These are phyloP conservation scores for Melanostigma gelatinosum DNA, from an alignment of 2,113 vertebrate genomes.

Conservation along the genomic window DNA sequence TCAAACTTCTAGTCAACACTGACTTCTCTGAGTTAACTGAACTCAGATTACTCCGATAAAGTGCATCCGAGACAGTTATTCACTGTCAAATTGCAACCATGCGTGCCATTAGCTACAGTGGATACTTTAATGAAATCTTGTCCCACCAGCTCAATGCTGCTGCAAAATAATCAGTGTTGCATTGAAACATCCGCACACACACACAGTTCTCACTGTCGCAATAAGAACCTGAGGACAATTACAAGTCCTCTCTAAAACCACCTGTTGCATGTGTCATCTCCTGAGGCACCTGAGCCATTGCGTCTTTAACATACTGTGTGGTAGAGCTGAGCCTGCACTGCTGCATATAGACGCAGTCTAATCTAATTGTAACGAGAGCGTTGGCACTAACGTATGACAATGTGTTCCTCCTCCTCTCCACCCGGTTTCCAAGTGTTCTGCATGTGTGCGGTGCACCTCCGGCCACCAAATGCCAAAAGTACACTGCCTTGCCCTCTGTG, in stretches of 20 bases:
- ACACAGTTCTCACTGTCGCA: background rate
- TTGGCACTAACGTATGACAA: background rate
- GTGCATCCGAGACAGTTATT: background rate
- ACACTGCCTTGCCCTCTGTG: background rate
- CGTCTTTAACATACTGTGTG: too few relatives aligned
- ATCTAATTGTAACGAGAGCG: background rate
- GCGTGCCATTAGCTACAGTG: background rate
- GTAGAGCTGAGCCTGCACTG: too few relatives aligned
- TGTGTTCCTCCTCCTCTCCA: background rate
- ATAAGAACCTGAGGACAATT: background rate
- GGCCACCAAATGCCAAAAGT: slow-evolving; percentile 4
- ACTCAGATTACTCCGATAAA: background rate
- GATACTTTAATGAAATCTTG: background rate
- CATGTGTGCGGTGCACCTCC: background rate
- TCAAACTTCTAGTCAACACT: background rate
- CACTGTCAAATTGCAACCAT: background rate
- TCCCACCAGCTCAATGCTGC: background rate
- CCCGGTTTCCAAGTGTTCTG: background rate
- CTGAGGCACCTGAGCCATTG: background rate
- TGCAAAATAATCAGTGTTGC: background rate
- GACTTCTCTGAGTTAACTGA: background rate
- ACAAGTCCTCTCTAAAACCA: background rate
- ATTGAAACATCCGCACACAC: background rate
- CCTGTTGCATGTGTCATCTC: slow-evolving; percentile 17
- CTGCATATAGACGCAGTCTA: background rate